A percentile compares a stretch with the other conserved stretches of the same genome.
Evolutionary conservation across 2,113 vertebrate genomes (phyloP).

Genomic region (Passer domesticus): DNA sequence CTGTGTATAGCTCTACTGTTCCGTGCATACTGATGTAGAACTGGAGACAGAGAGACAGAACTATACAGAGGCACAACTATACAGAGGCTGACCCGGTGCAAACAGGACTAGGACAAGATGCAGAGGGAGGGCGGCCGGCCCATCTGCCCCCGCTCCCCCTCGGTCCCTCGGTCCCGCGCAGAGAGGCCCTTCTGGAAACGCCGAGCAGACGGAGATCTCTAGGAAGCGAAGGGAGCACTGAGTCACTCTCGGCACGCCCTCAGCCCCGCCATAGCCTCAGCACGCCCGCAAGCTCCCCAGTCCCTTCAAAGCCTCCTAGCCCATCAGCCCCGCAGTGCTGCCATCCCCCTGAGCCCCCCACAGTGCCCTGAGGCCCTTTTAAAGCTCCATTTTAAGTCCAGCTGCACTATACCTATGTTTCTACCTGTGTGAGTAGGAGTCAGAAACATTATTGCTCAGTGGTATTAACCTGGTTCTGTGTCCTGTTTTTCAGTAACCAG

Average conservation of each 20-base stretch:
- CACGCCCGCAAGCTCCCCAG: neutral
- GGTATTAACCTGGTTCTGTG: slow-evolving; percentile 75
- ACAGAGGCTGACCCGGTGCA: rapidly evolving
- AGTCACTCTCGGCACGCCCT: neutral
- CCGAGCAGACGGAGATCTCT: rapidly evolving
- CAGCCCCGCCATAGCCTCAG: neutral
- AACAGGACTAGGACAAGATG: no score
- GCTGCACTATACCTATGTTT: neutral
- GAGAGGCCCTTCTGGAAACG: neutral
- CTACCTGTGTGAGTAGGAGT: neutral
- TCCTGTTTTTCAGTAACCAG: slow-evolving; percentile 71
- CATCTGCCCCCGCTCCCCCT: no score
- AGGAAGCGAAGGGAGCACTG: neutral
- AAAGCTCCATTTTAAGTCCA: neutral
- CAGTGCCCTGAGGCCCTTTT: neutral
- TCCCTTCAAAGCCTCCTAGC: neutral
- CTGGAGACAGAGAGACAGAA: neutral
- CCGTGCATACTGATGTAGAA: no score
- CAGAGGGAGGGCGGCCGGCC: rapidly evolving
- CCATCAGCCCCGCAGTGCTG: neutral
- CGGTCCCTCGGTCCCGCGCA: rapidly evolving
- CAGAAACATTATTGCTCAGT: slow-evolving; percentile 74
- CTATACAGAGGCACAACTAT: neutral
- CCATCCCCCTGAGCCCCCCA: no score
- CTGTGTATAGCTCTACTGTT: neutral